Evolutionary conservation across 2,797 vertebrate genomes (phyloP), one percentile per base, ranked within the genome.

Genomic region (Tragelaphus oryx): DNA sequence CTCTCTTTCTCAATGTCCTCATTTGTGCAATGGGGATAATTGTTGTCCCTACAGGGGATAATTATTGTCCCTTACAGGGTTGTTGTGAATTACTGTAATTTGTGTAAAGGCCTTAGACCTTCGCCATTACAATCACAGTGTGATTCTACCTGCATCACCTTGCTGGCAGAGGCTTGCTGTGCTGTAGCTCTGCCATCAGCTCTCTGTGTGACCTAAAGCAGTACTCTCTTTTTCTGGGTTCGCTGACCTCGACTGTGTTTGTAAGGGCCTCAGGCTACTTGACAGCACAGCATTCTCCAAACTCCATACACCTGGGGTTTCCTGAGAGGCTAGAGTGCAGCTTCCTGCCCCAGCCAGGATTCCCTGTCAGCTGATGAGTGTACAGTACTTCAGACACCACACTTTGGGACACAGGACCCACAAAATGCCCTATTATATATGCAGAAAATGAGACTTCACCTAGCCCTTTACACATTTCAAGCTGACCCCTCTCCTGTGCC

Each of bases 91-190:
- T 44, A 22, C 12, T 44, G 20, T 71, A 33, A 22, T 75, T 79
- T 28, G 10, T 5, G 16, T 20, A 18, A 71, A 92, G 74, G 30
- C 24, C 48, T 44, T 41, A 48, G 57, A 44, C 30, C 37, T 28
- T 55, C 46, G 82, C 7, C 4, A 16, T 37, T 0, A 6, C 14
- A 8, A 57, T n/a, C 14, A 3, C 9, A 16, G 22, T 24, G 5
- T 2, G 22, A 7, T 9, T 74, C n/a, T 71, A 14, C 30, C 14
- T 1, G 1, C 5, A 3, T 18, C 2, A 1, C 18, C 33, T 22
- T 17, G 3, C 5, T 18, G 30, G 80, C 71, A 17, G 60, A 13
- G 16, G 41, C 9, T 6, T n/a, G 48, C 41, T n/a, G 41, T 52
- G 6, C 6, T 13, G 41, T 18, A 55, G 55, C 26, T 44, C 24